Evolutionary conservation across 2,888 invertebrate species (phyloP), one percentile per base, ranked within the genome.

Genomic region (Autographa gamma): DNA sequence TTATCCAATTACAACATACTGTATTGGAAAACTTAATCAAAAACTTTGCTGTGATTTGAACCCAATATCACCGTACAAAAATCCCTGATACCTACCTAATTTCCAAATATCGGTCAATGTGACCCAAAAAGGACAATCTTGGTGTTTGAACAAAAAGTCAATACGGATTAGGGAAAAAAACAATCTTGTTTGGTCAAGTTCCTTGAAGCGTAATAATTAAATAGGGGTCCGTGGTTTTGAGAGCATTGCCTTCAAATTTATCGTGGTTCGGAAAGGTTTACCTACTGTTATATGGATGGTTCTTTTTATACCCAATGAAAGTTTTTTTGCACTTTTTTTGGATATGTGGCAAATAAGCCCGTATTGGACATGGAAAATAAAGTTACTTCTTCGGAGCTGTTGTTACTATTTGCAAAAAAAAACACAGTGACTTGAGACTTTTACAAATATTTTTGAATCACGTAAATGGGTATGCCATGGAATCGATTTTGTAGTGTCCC

Each of bases 161-260:
- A 60, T 60, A 60, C 60, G n/a, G 60, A 60, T 60, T 60, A 60
- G 34, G 60, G 34, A 31, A 32, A 60, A 60, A 32, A 25, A 34
- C 34, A 60, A 60, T 34, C 32, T 32, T 32, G 32, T 60, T 31
- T 32, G 60, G 31, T 60, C 60, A 32, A 32, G 48, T 52, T 52
- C 32, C 63, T 31, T 63, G 52, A 31, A 63, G 52, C 63, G 63
- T 63, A 16, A 63, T 32, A 52, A 63, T 63, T 63, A 63, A 63
- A 63, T 63, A 63, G 52, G 63, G 63, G 31, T 52, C 63, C 25
- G 43, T 52, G 43, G 48, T 48, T 48, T 48, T 48, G 48, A 48
- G 48, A 48, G 48, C 48, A 48, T 48, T 48, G 48, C 48, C 48
- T 48, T n/a, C 48, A 48, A 48, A 48, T 48, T 48, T 48, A 48